Base-by-base conservation (phyloP, 2,888 invertebrate genomes). In the Mesoligia furuncula region DNA sequence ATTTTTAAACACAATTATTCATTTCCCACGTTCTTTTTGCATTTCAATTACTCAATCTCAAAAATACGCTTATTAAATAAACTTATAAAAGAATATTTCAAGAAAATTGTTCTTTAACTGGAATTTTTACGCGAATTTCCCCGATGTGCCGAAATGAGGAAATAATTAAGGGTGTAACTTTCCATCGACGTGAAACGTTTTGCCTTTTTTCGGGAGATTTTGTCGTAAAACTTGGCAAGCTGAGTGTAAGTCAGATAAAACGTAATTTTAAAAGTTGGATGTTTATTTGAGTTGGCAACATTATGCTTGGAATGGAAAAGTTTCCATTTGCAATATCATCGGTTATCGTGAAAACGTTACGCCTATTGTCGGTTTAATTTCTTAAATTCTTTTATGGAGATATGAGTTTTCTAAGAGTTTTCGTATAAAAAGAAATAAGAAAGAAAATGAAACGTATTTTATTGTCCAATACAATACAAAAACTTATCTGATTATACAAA, bases 121-220 rank as follows among this genome's bases (percentile, higher is more conserved):
- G 70, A 81, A 74, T 85, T 75, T 81, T 85, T 64, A 79, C 80
- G 70, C 39, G 71, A 84, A 82, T 82, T 86, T 79, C 73, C 69
- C 61, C 78, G 67, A 82, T 74, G 87, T 83, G 78, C 73, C 65
- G 65, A 83, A 83, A 87, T 79, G 80, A 84, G 76, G 76, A 82
- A 87, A 87, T 84, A 87, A 87, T 88, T 89, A 84, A 87, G 80
- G 81, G 61, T 73, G 72, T 85, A 88, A 88, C 87, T 88, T 88
- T 80, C 68, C 79, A 78, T 87, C 75, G 80, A 83, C 80, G 86
- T 79, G 72, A 65, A 80, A 77, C 86, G 77, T 81, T 75, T 73
- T 73, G 54, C 72, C 36, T 79, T 88, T 84, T 86, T 83, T 73
- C 36, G 72, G 71, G 69, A 81, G 70, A 76, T 75, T 73, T 75